Evolutionary conservation across 2,113 vertebrate species (phyloP), one percentile per base, ranked within the genome.

Genomic region (Oryctolagus cuniculus): DNA sequence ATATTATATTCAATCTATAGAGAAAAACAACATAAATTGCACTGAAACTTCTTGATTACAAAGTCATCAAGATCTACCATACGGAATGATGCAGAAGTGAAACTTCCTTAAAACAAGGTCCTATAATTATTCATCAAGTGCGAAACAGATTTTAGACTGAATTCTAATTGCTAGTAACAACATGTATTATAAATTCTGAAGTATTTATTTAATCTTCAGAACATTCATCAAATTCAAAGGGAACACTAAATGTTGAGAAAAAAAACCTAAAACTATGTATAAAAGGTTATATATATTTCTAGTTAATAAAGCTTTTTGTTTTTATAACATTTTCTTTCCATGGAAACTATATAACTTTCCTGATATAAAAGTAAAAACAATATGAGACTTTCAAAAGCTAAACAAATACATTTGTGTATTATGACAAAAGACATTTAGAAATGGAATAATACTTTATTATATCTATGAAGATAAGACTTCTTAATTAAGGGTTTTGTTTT

Each of bases 401-500:
- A 96, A 95, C 63, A 93, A 88, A 93, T 84, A 19, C n/a, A 91
- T 67, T 36, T 84, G 64, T 66, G 31, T 94, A 91, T 3, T 96
- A 31, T 77, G 95, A 67, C 24, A 90, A 66, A n/a, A 69, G 11
- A 38, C 12, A 96, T 84, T 96, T 89, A 95, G 80, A 49, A 80
- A 10, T 44, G 49, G 53, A 27, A 79, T 12, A 95, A 75, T 84
- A 38, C 1, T 96, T 97, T 67, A 86, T 93, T 86, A 36, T 61
- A 93, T 77, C 24, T 92, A 96, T 19, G 11, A 85, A 95, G 78
- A 73, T 87, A 79, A 91, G 61, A 89, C 69, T 95, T 94, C 73
- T 94, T 94, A 96, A 91, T 95, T 93, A 97, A 80, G 87, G 79
- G 58, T 67, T 95, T 64, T 96, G 95, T 93, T 92, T 96, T 92